Percentiles rank a stretch among this genome's conserved stretches.
Evolutionary conservation across 2,888 invertebrate genomes (phyloP).

Genomic region (Muschampia plurimacula): DNA sequence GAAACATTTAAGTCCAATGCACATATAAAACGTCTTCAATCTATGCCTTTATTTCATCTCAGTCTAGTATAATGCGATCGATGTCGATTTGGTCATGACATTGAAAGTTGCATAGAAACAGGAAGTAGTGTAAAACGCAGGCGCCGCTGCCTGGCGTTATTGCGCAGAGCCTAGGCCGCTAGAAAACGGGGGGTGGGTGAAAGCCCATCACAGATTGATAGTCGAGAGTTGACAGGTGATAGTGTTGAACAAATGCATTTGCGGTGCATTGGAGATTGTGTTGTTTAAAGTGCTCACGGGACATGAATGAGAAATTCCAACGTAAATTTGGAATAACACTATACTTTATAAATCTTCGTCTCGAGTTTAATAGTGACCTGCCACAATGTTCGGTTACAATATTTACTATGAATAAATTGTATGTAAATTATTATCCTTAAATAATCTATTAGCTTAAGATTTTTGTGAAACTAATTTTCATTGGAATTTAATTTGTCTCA

Average conservation of each 20-base stretch:
- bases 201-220: constrained; percentile 23
- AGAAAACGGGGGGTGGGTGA: constrained; percentile 15
- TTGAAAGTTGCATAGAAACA: constrained; percentile 26
- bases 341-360: neutral
- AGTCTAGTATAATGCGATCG: constrained; percentile 1
- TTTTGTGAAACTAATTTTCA: too few species aligned
- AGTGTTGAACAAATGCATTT: constrained; percentile 22
- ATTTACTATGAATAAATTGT: constrained; percentile 22
- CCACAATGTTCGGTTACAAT: constrained; percentile 1
- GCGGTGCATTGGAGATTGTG: constrained; percentile 1
- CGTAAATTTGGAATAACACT: neutral
- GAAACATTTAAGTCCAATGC: neutral
- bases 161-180: constrained; percentile 22
- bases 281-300: neutral
- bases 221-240: constrained; percentile 24
- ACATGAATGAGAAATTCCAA: neutral
- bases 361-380: neutral
- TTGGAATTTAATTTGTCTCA: too few species aligned
- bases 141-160: constrained; percentile 4
- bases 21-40: neutral
- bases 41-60: neutral
- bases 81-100: constrained; percentile 18
- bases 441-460: too few species aligned
- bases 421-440: constrained; percentile 3
- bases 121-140: constrained; percentile 27